These are phyloP conservation scores for Hyperopisus bebe DNA, from an alignment of 2,113 vertebrate genomes.

Conservation along the genomic window DNA sequence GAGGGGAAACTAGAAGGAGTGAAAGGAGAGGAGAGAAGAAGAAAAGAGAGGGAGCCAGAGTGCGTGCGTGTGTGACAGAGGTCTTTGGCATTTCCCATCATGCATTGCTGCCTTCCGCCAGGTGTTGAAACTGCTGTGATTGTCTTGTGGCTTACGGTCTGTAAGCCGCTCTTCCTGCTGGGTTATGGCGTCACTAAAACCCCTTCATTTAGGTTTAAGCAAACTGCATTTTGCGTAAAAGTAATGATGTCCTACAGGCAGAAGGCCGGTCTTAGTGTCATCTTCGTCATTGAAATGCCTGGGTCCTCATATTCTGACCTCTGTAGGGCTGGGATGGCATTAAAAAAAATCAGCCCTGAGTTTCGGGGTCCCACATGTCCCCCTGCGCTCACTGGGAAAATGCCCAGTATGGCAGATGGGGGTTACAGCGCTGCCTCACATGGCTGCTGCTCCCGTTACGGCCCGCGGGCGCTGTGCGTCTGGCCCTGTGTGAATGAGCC, in stretches of 20 bases:
- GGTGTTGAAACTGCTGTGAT: not conserved
- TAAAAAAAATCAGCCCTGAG: not conserved
- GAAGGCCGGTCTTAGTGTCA: not conserved
- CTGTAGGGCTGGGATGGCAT: not conserved
- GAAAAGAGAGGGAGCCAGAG: not conserved
- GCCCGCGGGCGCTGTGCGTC: no score
- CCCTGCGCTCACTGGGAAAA: not conserved
- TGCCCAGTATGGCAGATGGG: not conserved
- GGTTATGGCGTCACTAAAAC: not conserved
- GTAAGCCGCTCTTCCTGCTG: not conserved
- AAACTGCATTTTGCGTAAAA: not conserved
- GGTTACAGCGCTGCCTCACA: not conserved
- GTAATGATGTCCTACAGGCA: not conserved
- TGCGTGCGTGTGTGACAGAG: not conserved
- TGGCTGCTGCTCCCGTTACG: no score
- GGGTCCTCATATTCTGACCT: not conserved
- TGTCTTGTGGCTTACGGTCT: not conserved
- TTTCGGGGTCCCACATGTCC: not conserved
- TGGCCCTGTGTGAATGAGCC: no score
- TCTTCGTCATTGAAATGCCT: not conserved
- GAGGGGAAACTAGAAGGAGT: constrained; percentile 1
- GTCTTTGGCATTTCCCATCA: not conserved
- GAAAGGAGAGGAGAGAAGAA: not conserved
- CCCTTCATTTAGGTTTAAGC: not conserved
- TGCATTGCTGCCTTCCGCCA: not conserved